Percentiles rank a stretch among this genome's conserved stretches.
Conservation (phyloP, 2,888 invertebrate species). For the Chesias legatella region DNA sequence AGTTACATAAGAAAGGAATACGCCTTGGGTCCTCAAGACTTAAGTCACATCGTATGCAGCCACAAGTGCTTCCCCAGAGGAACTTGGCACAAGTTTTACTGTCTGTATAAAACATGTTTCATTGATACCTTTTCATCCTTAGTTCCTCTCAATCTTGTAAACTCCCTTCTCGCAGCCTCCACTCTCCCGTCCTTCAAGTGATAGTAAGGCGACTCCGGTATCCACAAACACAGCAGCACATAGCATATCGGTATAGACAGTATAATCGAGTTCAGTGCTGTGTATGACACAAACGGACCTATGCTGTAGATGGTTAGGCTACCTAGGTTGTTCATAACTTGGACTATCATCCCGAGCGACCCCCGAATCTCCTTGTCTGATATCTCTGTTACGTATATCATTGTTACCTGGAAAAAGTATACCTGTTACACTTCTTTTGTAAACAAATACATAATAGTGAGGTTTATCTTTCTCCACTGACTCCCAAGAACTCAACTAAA, state of each 20-base stretch:
- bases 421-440: conserved; percentile 1
- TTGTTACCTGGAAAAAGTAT: conserved; percentile 60
- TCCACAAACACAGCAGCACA: conserved; percentile 72
- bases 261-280: conserved; percentile 62
- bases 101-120: too few relatives aligned
- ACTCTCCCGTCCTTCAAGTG: conserved; percentile 75
- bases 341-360: conserved; percentile 68
- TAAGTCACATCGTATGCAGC: too few relatives aligned
- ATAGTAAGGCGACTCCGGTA: conserved; percentile 83
- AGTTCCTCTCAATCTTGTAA: conserved; percentile 65
- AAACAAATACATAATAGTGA: too few relatives aligned
- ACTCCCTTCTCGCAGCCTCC: conserved; percentile 66
- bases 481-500: background rate
- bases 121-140: conserved; percentile 58
- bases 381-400: conserved; percentile 77
- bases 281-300: conserved; percentile 74
- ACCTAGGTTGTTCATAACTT: conserved; percentile 72
- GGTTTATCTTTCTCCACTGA: too few relatives aligned
- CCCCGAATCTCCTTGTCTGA: conserved; percentile 75
- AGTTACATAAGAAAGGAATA: too few relatives aligned
- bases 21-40: too few relatives aligned
- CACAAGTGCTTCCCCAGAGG: too few relatives aligned
- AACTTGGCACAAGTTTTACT: too few relatives aligned
- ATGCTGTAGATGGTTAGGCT: conserved; percentile 64
- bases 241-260: conserved; percentile 69